These are phyloP conservation scores for Danio jaintianensis DNA, from an alignment of 2,797 vertebrate genomes.

Conservation along the genomic window DNA sequence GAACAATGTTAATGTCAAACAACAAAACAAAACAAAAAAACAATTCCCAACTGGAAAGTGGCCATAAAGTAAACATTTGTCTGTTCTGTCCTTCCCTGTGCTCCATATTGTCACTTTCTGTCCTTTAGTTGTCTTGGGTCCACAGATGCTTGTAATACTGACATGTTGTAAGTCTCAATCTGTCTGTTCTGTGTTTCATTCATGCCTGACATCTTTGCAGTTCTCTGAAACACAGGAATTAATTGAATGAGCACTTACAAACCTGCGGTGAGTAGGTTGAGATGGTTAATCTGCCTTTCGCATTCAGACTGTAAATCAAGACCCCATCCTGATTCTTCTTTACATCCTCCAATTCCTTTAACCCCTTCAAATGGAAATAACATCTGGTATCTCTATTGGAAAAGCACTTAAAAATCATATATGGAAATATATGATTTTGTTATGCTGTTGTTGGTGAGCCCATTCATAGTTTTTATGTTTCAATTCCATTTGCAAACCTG, in stretches of 20 bases:
- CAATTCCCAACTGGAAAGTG: neutral
- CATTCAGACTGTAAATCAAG: constrained; percentile 55
- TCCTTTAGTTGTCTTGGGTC: constrained; percentile 68
- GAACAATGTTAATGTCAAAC: neutral
- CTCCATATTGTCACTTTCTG: constrained; percentile 62
- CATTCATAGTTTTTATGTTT: constrained; percentile 11
- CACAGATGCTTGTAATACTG: no score
- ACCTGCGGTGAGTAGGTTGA: constrained; percentile 81
- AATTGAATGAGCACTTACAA: constrained; percentile 83
- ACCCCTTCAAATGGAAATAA: constrained; percentile 55
- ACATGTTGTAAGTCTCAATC: constrained; percentile 68
- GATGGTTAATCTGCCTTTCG: constrained; percentile 66
- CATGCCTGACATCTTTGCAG: constrained; percentile 82
- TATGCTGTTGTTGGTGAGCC: constrained; percentile 11
- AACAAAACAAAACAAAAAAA: no score
- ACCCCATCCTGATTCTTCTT: constrained; percentile 46
- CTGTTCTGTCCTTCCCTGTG: constrained; percentile 30
- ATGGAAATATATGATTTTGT: constrained; percentile 52
- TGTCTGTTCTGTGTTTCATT: constrained; percentile 78
- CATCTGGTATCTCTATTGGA: constrained; percentile 35
- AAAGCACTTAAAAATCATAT: constrained; percentile 36
- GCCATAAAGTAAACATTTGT: constrained; percentile 12
- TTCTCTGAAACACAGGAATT: constrained; percentile 87
- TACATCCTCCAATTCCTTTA: constrained; percentile 51
- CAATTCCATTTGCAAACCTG: neutral